A percentile compares a stretch with the other conserved stretches of the same genome.
Evolutionary conservation across 2,113 vertebrate species (phyloP).

Genomic region (Varanus komodoensis): DNA sequence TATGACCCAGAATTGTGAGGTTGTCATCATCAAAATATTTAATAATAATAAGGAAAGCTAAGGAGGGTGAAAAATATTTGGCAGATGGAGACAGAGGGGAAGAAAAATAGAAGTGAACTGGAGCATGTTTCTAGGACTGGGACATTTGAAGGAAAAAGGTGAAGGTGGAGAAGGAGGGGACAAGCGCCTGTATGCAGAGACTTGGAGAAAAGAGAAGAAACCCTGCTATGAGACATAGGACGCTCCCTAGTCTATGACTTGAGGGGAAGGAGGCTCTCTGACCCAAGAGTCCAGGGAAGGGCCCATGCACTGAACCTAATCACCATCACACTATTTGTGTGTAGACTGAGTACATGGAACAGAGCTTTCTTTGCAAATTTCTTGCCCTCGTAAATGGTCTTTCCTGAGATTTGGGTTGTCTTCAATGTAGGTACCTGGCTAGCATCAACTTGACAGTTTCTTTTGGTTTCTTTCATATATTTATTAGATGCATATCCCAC

Average conservation of each 20-base stretch:
- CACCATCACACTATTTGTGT: not conserved
- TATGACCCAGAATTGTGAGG: not conserved
- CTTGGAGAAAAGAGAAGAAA: not conserved
- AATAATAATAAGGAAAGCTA: not conserved
- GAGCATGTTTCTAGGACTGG: not conserved
- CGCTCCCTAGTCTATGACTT: not conserved
- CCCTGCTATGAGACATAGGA: not conserved
- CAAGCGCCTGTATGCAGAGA: not conserved
- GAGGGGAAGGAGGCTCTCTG: not conserved
- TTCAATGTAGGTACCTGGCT: not conserved
- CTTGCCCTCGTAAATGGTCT: not conserved
- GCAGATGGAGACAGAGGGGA: not conserved
- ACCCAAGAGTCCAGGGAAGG: not conserved
- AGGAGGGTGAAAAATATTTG: not conserved
- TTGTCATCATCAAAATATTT: not conserved
- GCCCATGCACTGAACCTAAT: not conserved
- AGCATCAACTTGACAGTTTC: not conserved
- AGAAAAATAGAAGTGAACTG: not conserved
- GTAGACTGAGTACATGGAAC: not conserved
- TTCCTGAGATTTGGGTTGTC: not conserved
- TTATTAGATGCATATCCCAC: too few relatives aligned
- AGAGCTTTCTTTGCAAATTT: not conserved
- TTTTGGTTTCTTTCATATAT: not conserved
- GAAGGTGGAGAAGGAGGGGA: not conserved
- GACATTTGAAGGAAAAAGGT: not conserved